Conservation (phyloP, 2,113 vertebrate species). For the Coryphaenoides rupestris region DNA sequence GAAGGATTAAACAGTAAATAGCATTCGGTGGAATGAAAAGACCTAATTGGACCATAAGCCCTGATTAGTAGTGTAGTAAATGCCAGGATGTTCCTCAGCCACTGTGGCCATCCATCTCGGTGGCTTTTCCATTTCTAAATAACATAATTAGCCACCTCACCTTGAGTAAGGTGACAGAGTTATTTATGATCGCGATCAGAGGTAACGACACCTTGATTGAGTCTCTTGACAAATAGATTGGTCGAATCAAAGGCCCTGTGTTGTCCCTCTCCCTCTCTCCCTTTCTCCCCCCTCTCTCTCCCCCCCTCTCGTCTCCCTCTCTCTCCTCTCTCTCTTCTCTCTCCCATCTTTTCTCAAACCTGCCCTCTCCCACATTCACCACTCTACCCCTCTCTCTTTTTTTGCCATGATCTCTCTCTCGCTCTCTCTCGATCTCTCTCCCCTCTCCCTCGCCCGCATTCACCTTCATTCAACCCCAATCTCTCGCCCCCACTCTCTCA, state of each 20-base stretch:
- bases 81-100: too few relatives aligned
- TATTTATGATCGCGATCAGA: too few relatives aligned
- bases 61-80: too few relatives aligned
- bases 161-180: too few relatives aligned
- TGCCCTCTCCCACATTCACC: too few relatives aligned
- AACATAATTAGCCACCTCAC: too few relatives aligned
- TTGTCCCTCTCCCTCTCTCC: background rate
- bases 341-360: background rate
- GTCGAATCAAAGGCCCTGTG: background rate
- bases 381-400: background rate
- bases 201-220: background rate
- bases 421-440: background rate
- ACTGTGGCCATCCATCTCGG: conserved; percentile 6
- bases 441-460: background rate
- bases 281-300: too few relatives aligned
- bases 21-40: too few relatives aligned
- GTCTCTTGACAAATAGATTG: background rate
- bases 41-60: too few relatives aligned
- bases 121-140: too few relatives aligned
- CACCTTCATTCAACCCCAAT: background rate
- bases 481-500: background rate
- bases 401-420: background rate
- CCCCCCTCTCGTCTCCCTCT: conserved; percentile 21
- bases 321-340: conserved; percentile 3
- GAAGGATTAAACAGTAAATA: too few relatives aligned